Evolutionary conservation across 2,888 invertebrate species (phyloP), one percentile per base, ranked within the genome.

Genomic region (Mycalesis mineus): DNA sequence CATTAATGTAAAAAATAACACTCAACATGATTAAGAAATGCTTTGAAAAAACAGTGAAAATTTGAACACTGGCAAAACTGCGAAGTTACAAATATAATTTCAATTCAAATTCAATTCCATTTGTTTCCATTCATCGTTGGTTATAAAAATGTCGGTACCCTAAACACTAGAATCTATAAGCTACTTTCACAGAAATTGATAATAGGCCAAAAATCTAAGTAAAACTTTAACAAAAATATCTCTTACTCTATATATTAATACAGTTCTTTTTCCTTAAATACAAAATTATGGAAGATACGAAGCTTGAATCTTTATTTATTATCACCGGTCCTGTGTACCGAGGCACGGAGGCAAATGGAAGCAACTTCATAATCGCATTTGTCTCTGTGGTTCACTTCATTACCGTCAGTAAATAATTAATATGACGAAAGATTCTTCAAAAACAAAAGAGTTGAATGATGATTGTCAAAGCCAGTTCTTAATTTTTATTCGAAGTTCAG

Each of bases 271-370:
- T 62, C 44, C 59, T 63, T 57, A 62, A 52, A 60, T 60, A 62
- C 60, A 61, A 63, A 62, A 57, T 63, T 59, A 64, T 65, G 65
- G 65, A 65, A 65, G 65, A 65, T 63, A 59, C 65, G 39, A 64
- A 64, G 65, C 65, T 56, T 64, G 42, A 52, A 52, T 55, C 48
- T 48, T 55, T 41, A 45, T 42, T 36, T 50, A 29, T 28, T 9
- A 42, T 44, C 36, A 17, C 29, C 36, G 44, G 29, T 39, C 11
- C 41, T 41, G 51, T 14, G 41, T 31, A 45, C 29, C 9, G 29
- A 31, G 7, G 14, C 14, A 4, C 9, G 36, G 36, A 31, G 7
- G 14, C 14, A 4, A 36, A 11, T 9, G 36, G 11, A 36, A 36
- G 4, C 36, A 4, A 36, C 22, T 22, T 11, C 11, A 11, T 11